These are phyloP conservation scores for Atrina japonica DNA, from an alignment of 2,888 invertebrate species.

Conservation along the genomic window DNA sequence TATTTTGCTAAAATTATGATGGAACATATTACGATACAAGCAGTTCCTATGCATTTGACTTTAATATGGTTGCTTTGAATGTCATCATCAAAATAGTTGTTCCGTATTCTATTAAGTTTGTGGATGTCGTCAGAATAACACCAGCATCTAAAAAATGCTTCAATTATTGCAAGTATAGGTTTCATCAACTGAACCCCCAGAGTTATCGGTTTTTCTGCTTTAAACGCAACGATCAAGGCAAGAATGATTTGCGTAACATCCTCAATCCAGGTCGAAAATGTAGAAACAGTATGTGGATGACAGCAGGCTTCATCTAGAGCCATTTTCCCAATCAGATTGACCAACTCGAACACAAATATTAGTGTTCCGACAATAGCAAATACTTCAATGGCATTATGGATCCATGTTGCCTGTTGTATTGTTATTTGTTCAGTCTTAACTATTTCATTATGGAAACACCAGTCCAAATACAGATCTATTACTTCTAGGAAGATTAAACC, in stretches of 20 bases:
- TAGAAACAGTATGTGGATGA: background rate
- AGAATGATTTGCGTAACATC: slow-evolving; percentile 10
- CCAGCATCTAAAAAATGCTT: background rate
- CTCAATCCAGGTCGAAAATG: background rate
- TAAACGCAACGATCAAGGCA: slow-evolving; percentile 7
- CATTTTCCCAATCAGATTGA: too few species aligned
- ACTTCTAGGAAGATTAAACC: background rate
- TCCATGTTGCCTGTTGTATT: background rate
- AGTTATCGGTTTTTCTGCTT: background rate
- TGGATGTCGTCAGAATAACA: too few species aligned
- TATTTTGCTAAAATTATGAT: too few species aligned
- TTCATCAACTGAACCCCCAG: background rate
- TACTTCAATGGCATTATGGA: background rate
- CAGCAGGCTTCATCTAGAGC: too few species aligned
- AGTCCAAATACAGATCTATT: slow-evolving; percentile 1
- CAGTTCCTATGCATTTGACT: too few species aligned
- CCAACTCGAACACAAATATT: background rate
- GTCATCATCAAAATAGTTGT: too few species aligned
- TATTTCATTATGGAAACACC: slow-evolving; percentile 2
- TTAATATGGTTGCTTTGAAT: too few species aligned
- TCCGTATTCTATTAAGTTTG: too few species aligned
- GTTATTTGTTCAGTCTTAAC: background rate
- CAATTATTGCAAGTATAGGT: background rate
- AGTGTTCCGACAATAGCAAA: slow-evolving; percentile 9
- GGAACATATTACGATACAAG: too few species aligned